Evolutionary conservation across 2,113 vertebrate genomes (phyloP).

Genomic region (Gobio gobio): DNA sequence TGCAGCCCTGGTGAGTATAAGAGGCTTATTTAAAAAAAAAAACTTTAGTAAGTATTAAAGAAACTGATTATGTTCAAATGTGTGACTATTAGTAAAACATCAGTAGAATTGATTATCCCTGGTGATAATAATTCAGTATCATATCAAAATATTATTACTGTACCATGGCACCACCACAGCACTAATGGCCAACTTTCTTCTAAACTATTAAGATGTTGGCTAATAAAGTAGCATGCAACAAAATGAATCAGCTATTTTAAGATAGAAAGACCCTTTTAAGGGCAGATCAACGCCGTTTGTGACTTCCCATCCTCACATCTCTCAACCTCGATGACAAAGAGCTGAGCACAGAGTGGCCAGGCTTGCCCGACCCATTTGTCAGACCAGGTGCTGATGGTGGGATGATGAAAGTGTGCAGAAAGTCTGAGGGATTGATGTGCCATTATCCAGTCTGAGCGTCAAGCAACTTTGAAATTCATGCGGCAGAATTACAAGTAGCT

Average conservation of each 20-base stretch:
- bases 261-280: slow-evolving; percentile 10
- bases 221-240: not conserved
- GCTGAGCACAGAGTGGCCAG: not conserved
- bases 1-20: not conserved
- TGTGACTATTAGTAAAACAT: not conserved
- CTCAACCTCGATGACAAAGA: not conserved
- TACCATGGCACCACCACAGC: not conserved
- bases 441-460: not conserved
- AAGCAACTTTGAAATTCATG: not conserved
- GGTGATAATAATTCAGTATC: not conserved
- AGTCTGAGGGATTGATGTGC: slow-evolving; percentile 2
- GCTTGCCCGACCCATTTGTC: slow-evolving; percentile 22
- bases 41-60: not conserved
- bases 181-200: not conserved
- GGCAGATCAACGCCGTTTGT: not conserved
- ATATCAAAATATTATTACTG: not conserved
- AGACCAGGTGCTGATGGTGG: slow-evolving; percentile 21
- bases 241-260: not conserved
- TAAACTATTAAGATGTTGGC: not conserved
- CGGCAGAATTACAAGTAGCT: not conserved
- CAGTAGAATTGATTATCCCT: not conserved
- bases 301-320: not conserved
- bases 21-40: not conserved
- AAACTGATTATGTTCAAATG: not conserved
- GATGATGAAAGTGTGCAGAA: slow-evolving; percentile 34